Evolutionary conservation across 2,113 vertebrate species (phyloP).

Genomic region (Perognathus longimembris): DNA sequence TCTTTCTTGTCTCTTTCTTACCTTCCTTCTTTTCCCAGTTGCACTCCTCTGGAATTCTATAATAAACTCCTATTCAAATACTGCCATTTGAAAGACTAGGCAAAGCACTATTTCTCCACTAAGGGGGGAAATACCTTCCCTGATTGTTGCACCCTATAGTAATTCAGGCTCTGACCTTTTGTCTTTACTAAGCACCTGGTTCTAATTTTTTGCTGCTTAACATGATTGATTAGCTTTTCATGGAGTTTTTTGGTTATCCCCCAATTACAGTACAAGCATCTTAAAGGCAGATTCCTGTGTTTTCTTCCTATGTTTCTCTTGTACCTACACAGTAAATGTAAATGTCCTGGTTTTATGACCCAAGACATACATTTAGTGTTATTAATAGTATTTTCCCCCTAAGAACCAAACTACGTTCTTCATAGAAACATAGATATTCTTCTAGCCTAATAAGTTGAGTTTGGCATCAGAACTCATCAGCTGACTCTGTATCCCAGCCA

Average conservation of each 20-base stretch:
- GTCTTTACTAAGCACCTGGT: neutral
- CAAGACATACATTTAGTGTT: neutral
- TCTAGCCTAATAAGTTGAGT: neutral
- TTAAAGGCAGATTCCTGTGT: constrained; percentile 8
- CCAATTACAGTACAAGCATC: neutral
- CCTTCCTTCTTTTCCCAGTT: neutral
- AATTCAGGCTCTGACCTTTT: neutral
- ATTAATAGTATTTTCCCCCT: constrained; percentile 54
- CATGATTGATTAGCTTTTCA: constrained; percentile 13
- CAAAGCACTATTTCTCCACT: neutral
- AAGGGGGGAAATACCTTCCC: neutral
- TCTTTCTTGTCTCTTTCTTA: neutral
- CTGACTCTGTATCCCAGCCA: constrained; percentile 93
- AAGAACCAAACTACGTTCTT: neutral
- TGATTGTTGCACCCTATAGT: neutral
- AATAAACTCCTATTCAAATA: neutral
- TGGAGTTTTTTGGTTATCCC: constrained; percentile 23
- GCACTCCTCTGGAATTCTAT: constrained; percentile 25
- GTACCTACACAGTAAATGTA: constrained; percentile 19
- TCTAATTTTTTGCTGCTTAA: neutral
- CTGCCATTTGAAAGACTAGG: neutral
- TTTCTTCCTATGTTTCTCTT: constrained; percentile 25
- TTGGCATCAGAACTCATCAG: constrained; percentile 89
- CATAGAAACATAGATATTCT: neutral
- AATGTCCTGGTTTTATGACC: neutral